Percentiles rank a stretch among this genome's conserved stretches.
These are phyloP conservation scores for Eulemur albifrons DNA, from an alignment of 2,797 vertebrate species.

Conservation along the genomic window DNA sequence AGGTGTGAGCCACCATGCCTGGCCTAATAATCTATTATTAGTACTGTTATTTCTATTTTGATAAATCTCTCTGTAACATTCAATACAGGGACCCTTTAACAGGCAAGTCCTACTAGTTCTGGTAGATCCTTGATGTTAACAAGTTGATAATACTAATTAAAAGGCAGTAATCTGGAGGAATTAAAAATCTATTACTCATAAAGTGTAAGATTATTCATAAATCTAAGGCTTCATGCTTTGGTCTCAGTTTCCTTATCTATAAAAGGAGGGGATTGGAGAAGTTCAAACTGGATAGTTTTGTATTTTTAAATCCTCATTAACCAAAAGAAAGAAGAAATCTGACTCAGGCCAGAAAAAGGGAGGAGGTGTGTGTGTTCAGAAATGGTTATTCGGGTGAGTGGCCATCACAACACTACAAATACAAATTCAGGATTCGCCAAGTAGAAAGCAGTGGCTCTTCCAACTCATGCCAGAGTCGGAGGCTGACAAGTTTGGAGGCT, in stretches of 20 bases:
- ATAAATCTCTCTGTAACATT: background rate
- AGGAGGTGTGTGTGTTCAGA: background rate
- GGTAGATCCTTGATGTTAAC: background rate
- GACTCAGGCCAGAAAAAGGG: background rate
- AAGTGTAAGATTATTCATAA: background rate
- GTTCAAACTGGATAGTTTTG: background rate
- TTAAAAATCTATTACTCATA: background rate
- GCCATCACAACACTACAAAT: background rate
- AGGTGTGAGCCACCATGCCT: too few species aligned
- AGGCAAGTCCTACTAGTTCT: background rate
- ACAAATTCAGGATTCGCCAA: background rate
- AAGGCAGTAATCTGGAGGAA: background rate
- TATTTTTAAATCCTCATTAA: constrained; percentile 32
- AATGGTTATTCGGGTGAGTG: background rate
- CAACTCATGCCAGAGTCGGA: background rate
- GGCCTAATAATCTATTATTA: background rate
- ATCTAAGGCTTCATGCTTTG: background rate
- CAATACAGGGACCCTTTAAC: background rate
- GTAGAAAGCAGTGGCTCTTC: background rate
- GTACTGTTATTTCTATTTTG: background rate
- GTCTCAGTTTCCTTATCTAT: background rate
- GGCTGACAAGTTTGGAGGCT: background rate
- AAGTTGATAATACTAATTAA: background rate
- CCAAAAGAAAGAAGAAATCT: constrained; percentile 41
- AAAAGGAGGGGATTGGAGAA: background rate